Conservation (phyloP, 2,888 invertebrate genomes). For the Penaeus monodon region DNA sequence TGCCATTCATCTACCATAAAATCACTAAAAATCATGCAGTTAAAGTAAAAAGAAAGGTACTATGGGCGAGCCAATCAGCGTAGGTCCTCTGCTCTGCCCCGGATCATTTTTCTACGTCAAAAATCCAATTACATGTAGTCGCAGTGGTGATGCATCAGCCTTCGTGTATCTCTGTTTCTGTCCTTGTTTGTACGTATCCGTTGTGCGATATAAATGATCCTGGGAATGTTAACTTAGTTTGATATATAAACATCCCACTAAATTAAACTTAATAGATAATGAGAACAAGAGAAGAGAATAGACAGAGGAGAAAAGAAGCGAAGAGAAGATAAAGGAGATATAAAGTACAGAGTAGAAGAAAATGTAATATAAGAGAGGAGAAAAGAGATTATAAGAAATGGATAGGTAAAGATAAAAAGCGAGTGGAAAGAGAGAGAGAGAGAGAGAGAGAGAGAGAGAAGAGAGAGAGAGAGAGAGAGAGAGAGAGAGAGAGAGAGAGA, state of each 20-base stretch:
- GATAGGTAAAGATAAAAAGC: too few species aligned
- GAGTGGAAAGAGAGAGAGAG: not conserved
- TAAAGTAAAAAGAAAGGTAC: too few species aligned
- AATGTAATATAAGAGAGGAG: not conserved
- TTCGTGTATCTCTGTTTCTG: too few species aligned
- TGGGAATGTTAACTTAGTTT: too few species aligned
- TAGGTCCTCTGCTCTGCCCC: slow-evolving; percentile 10
- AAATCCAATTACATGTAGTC: slow-evolving; percentile 49
- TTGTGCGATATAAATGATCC: too few species aligned
- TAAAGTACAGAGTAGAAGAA: not conserved
- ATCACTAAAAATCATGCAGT: too few species aligned
- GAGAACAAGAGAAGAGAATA: not conserved
- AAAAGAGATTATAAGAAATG: not conserved
- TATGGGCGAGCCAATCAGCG: slow-evolving; percentile 31
- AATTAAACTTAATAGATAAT: not conserved
- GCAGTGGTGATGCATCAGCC: slow-evolving; percentile 45
- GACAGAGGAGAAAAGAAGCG: not conserved
- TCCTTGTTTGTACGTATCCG: too few species aligned
- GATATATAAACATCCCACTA: too few species aligned
- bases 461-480: not conserved
- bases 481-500: not conserved
- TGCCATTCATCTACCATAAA: too few species aligned
- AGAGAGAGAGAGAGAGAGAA: not conserved
- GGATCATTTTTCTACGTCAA: slow-evolving; percentile 52
- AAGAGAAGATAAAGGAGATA: not conserved